These are phyloP conservation scores for Vanacampus margaritifer DNA, from an alignment of 2,113 vertebrate genomes.

Conservation along the genomic window DNA sequence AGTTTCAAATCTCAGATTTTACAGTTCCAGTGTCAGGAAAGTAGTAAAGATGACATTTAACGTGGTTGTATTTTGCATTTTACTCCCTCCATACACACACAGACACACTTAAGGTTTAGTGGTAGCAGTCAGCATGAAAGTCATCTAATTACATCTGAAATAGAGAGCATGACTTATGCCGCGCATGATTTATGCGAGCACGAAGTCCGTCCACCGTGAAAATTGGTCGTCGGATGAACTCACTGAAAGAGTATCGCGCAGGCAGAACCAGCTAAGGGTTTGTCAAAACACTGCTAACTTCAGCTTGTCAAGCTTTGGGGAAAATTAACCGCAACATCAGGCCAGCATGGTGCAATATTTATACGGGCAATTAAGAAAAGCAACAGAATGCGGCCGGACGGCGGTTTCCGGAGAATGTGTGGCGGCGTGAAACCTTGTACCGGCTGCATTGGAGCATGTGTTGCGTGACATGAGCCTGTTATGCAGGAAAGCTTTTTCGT, in stretches of 20 bases:
- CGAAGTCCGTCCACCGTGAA: conserved; percentile 35
- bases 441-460: conserved; percentile 27
- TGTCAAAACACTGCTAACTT: conserved; percentile 41
- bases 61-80: not conserved
- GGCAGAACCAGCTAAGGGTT: conserved; percentile 6
- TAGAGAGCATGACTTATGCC: conserved; percentile 23
- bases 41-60: too few relatives aligned
- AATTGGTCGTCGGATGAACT: conserved; percentile 26
- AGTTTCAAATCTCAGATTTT: not conserved
- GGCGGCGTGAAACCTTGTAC: conserved; percentile 9
- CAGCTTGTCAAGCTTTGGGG: conserved; percentile 24
- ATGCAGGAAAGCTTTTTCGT: conserved; percentile 39
- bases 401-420: conserved; percentile 23
- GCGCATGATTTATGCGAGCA: conserved; percentile 20
- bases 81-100: conserved; percentile 10
- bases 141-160: conserved; percentile 36
- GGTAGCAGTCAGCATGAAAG: conserved; percentile 17
- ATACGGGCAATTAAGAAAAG: conserved; percentile 58
- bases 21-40: too few relatives aligned
- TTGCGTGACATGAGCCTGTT: conserved; percentile 56
- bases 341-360: conserved; percentile 48
- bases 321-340: conserved; percentile 46
- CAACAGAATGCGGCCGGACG: conserved; percentile 44
- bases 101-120: conserved; percentile 12
- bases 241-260: conserved; percentile 7